phyloP scores from a whole-genome alignment of 2,797 vertebrate species.

The Chanos chanos region DNA sequence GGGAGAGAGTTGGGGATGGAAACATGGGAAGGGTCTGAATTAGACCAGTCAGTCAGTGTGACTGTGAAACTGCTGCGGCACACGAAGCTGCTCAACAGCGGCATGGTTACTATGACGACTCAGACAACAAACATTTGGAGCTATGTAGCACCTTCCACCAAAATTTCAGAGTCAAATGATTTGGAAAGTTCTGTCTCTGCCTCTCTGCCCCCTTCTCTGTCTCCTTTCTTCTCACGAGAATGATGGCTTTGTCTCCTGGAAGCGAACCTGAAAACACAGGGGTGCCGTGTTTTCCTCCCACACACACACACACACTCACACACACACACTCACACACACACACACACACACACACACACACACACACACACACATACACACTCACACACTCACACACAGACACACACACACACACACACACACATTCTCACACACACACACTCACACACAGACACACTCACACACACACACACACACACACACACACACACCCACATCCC shows the following conservation, averaged over 20 bases:
- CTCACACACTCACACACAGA: neutral
- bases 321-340: neutral
- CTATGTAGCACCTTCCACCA: slow-evolving; percentile 85
- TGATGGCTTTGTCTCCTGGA: slow-evolving; percentile 66
- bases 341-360: neutral
- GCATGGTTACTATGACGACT: slow-evolving; percentile 76
- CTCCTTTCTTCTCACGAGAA: slow-evolving; percentile 53
- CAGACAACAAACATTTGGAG: slow-evolving; percentile 90
- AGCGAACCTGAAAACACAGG: slow-evolving; percentile 68
- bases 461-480: neutral
- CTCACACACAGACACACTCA: neutral
- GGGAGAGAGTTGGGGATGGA: too few relatives aligned
- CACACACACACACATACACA: neutral
- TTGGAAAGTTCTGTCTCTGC: slow-evolving; percentile 75
- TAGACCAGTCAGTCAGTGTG: slow-evolving; percentile 33
- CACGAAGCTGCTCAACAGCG: slow-evolving; percentile 62
- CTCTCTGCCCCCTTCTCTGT: slow-evolving; percentile 35
- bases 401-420: neutral
- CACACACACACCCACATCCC: neutral
- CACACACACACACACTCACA: slow-evolving; percentile 19
- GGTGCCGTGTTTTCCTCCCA: slow-evolving; percentile 48
- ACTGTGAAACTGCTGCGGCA: slow-evolving; percentile 19
- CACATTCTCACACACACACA: neutral
- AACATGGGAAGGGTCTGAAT: too few relatives aligned
- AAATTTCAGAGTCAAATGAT: slow-evolving; percentile 84